Evolutionary conservation across 2,797 vertebrate genomes (phyloP), one percentile per base, ranked within the genome.

Genomic region (Philypnodon macrostomus): DNA sequence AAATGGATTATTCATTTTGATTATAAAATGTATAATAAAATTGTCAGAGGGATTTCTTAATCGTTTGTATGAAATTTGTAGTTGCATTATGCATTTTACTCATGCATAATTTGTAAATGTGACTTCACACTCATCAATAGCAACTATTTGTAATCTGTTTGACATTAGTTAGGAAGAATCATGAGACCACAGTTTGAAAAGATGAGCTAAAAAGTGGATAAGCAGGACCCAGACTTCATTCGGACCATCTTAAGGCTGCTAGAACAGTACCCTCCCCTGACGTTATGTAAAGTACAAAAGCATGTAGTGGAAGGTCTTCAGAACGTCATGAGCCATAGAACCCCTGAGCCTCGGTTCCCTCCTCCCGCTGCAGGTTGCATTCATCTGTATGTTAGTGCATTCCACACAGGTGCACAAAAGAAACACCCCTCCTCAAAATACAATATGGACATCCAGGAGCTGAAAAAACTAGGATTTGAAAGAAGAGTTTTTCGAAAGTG

Each of bases 401-500:
- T 41, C 54, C 53, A 30, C 50, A 21, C 46, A 15, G 3, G 2
- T 47, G 9, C 47, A 7, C 66, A 14, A 31, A 18, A 24, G 26
- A 70, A 30, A 44, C 41, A 41, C 27, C 69, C 23, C 33, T 37
- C 59, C 52, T 39, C 19, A 67, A 79, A 69, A 50, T 60, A 64
- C 44, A 65, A 53, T 39, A 57, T 50, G 46, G 50, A 55, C 63
- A 66, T 81, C 57, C 40, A n/a, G 53, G 26, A 47, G 31, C 45
- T 57, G 47, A 53, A 34, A 55, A 24, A 58, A 67, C 72, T 87
- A 90, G 46, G 83, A 70, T 45, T 84, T 87, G 41, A 70, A 68
- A 2, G 70, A 45, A 1, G 80, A 63, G 37, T 64, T 86, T 88
- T 94, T 97, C 93, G 94, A 98, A 26, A 99, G 92, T 4, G 95